These are phyloP conservation scores for Rhynchomys soricoides DNA, from an alignment of 2,113 vertebrate species.

Conservation along the genomic window DNA sequence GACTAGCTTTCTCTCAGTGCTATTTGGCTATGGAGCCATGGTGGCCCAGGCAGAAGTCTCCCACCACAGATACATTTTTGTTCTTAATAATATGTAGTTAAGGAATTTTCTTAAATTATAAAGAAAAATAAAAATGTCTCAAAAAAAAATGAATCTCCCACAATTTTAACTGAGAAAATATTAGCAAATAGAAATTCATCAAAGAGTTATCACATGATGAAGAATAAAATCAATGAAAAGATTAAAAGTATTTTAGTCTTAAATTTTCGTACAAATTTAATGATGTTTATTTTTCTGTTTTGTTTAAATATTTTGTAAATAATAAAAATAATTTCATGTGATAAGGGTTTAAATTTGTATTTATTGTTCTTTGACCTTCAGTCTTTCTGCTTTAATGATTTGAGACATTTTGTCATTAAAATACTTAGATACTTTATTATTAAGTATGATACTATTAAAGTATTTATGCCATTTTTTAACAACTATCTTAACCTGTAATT, in stretches of 20 bases:
- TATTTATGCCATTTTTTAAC: neutral
- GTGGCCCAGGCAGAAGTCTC: no score
- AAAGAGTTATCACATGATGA: neutral
- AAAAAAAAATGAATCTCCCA: neutral
- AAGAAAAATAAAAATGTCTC: neutral
- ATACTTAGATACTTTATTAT: neutral
- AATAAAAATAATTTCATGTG: neutral
- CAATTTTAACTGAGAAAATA: neutral
- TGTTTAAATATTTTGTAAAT: neutral
- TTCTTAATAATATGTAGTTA: neutral
- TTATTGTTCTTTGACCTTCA: neutral
- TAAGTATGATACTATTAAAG: neutral
- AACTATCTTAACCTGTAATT: neutral
- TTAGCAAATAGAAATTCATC: neutral
- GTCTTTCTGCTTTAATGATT: neutral
- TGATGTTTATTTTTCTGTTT: neutral
- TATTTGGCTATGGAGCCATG: no score
- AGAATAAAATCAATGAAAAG: neutral
- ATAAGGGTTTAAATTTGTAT: neutral
- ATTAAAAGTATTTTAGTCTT: neutral
- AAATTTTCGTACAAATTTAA: neutral
- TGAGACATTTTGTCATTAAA: neutral
- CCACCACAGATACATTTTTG: no score
- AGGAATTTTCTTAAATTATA: neutral
- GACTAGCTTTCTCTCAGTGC: no score